Evolutionary conservation across 1,140 invertebrate species (phyloP), one percentile per base, ranked within the genome.

Genomic region (Magallana gigas): DNA sequence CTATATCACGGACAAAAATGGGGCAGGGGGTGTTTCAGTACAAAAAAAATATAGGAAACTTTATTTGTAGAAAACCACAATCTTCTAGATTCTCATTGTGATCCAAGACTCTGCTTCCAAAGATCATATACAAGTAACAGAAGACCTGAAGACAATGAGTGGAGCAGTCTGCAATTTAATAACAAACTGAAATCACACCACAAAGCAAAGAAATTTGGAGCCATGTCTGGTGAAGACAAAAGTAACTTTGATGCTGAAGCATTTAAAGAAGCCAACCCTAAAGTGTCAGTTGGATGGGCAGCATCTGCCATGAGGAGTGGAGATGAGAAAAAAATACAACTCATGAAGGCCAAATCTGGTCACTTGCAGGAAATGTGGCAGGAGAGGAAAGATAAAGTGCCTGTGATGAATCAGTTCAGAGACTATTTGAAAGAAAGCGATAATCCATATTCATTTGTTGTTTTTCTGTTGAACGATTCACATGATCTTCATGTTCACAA

Each of bases 401-500:
- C 84, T 14, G 87, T 87, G 57, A 81, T 76, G 16, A 89, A 85
- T 57, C 83, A 59, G 48, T 86, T 91, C 11, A 85, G 76, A 76
- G 81, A 88, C 6, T 86, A 83, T n/a, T 87, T 87, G 85, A 80
- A 86, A 48, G 57, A 76, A 58, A 87, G 80, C 14, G 84, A 83
- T 57, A 93, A 93, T 85, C 93, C 93, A 58, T 93, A 88, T 87
- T 83, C 83, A 12, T 84, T 90, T 18, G 88, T 88, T 16, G 23
- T 91, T 2, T 91, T 90, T 76, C 82, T 94, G 4, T 83, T 94
- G 12, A 90, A 92, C 36, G 88, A 91, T 48, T 89, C 89, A 58
- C 86, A 85, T 48, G 92, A 94, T 86, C 91, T 88, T 71, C 84
- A 86, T 57, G 81, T 85, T n/a, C 87, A 88, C n/a, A 94, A 94